Conservation (phyloP, 2,888 invertebrate species). For the Sericinus montela region DNA sequence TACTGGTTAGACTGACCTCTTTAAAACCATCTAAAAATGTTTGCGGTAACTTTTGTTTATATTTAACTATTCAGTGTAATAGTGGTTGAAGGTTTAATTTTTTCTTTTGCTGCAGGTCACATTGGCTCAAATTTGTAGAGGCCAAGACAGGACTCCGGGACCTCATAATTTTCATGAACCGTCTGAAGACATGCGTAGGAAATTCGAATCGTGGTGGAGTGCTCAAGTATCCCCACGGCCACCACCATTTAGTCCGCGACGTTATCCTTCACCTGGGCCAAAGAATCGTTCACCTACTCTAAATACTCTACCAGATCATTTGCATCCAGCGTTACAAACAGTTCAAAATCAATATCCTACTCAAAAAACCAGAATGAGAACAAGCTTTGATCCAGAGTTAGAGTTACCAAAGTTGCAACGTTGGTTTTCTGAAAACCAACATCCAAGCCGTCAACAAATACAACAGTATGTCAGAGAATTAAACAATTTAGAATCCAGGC, state of each 20-base stretch:
- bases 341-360: conserved; percentile 88
- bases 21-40: conserved; percentile 74
- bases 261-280: conserved; percentile 71
- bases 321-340: conserved; percentile 87
- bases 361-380: conserved; percentile 96
- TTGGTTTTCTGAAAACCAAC: conserved; percentile 98
- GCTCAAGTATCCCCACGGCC: conserved; percentile 84
- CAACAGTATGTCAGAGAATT: conserved; percentile 96
- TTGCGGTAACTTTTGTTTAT: conserved; percentile 54
- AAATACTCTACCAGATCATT: conserved; percentile 72
- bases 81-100: conserved; percentile 38
- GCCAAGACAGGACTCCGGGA: conserved; percentile 83
- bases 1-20: conserved; percentile 74
- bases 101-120: conserved; percentile 81
- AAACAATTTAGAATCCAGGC: conserved; percentile 93
- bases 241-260: conserved; percentile 69
- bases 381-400: conserved; percentile 97
- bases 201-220: conserved; percentile 96
- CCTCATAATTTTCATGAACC: conserved; percentile 84
- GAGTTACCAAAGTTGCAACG: conserved; percentile 97
- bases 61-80: conserved; percentile 31
- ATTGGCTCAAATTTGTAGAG: conserved; percentile 90
- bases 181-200: conserved; percentile 90
- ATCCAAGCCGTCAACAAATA: conserved; percentile 97
- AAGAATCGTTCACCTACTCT: conserved; percentile 73